These are phyloP conservation scores for Proterorhinus semilunaris DNA, from an alignment of 2,113 vertebrate species.

Conservation along the genomic window DNA sequence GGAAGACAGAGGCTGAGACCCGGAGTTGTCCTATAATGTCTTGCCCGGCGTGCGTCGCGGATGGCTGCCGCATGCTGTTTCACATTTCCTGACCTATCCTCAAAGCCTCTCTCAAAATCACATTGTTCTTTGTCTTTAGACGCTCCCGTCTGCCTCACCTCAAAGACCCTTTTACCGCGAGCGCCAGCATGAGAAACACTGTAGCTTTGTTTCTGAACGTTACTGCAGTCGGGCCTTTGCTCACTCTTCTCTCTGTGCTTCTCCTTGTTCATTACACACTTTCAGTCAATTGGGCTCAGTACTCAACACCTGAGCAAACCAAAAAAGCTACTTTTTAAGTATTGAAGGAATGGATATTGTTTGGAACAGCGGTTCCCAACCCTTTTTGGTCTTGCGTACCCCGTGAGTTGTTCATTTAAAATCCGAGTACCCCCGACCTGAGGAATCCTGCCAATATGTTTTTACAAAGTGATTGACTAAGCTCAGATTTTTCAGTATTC, in stretches of 20 bases:
- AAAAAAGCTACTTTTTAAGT: background rate
- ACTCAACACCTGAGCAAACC: conserved; percentile 29
- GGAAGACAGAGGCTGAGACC: conserved; percentile 22
- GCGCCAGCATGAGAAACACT: background rate
- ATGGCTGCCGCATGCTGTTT: conserved; percentile 43
- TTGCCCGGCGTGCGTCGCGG: conserved; percentile 6
- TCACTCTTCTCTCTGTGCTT: conserved; percentile 3
- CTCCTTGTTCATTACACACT: conserved; percentile 51
- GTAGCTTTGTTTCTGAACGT: background rate
- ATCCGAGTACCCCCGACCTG: no score
- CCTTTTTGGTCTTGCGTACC: no score
- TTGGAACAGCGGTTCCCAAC: no score
- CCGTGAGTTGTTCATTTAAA: no score
- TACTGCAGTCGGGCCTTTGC: background rate
- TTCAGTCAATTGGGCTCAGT: conserved; percentile 52
- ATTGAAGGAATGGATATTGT: no score
- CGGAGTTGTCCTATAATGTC: conserved; percentile 1
- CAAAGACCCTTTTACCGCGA: conserved; percentile 6
- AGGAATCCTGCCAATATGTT: no score
- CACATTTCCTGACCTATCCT: conserved; percentile 39
- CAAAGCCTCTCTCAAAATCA: conserved; percentile 16
- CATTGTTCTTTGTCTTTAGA: conserved; percentile 9
- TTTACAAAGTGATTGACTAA: no score
- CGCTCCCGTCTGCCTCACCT: conserved; percentile 11
- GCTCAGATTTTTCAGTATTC: no score